phyloP scores from a whole-genome alignment of 92 coral and sea anemone species.

The Muricea muricata region DNA sequence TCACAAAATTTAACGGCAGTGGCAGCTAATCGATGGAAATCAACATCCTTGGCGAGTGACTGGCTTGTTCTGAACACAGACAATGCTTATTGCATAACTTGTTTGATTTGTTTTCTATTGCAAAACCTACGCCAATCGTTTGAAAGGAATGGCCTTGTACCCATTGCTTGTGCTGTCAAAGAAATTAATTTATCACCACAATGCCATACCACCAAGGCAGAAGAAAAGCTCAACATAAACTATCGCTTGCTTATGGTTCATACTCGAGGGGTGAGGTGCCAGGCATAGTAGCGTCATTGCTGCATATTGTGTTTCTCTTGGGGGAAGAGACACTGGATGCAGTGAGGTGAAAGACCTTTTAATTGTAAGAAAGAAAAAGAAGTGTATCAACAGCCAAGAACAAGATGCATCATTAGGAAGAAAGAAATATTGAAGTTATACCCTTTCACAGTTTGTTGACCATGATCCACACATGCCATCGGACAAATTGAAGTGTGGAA shows the following conservation, averaged over 20 bases:
- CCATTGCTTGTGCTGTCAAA: conserved; percentile 74
- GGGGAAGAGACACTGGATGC: conserved; percentile 25
- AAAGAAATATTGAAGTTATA: neutral
- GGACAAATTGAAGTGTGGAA: neutral
- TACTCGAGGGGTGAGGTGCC: neutral
- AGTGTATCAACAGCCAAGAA: neutral
- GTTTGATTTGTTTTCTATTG: conserved; percentile 78
- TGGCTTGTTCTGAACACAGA: neutral
- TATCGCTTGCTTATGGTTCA: neutral
- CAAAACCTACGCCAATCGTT: conserved; percentile 63
- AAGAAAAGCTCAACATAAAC: neutral
- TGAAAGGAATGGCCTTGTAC: conserved; percentile 73
- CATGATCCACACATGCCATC: neutral
- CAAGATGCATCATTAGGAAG: neutral
- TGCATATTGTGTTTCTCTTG: conserved; percentile 27
- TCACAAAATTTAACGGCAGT: conserved; percentile 51
- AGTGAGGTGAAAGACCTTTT: conserved; percentile 4
- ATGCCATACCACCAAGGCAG: neutral
- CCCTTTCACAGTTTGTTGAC: conserved; percentile 4
- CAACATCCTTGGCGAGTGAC: conserved; percentile 67
- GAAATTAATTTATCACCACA: too few relatives aligned
- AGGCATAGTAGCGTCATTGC: neutral
- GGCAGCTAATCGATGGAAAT: conserved; percentile 70
- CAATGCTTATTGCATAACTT: conserved; percentile 6
- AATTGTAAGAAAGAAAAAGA: conserved; percentile 1